Evolutionary conservation across 2,888 invertebrate genomes (phyloP).

Genomic region (Ectropis crepuscularia): DNA sequence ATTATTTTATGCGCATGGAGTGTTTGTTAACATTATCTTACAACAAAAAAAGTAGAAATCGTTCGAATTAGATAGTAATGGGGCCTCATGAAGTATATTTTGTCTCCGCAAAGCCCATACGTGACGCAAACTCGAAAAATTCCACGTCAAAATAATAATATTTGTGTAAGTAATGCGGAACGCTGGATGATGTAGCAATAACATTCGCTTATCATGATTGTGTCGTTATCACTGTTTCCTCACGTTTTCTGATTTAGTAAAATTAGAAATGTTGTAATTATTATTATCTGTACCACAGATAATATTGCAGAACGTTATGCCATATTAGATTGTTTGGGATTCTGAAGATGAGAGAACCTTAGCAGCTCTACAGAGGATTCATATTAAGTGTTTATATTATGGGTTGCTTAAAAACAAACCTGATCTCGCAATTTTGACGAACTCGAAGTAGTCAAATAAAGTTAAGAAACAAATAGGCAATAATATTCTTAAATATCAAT

Average conservation of each 20-base stretch:
- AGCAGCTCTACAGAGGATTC: no score
- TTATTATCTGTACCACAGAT: slow-evolving; percentile 1
- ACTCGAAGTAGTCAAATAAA: no score
- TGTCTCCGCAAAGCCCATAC: background rate
- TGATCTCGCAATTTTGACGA: no score
- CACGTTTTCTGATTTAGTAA: slow-evolving; percentile 20
- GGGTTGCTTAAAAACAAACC: no score
- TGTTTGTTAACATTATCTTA: no score
- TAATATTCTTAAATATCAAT: no score
- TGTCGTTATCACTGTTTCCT: slow-evolving; percentile 13
- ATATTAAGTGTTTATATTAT: background rate
- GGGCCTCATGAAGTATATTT: background rate
- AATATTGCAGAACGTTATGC: background rate
- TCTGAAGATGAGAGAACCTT: background rate
- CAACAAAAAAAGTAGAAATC: no score
- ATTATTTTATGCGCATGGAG: no score
- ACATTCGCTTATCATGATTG: slow-evolving; percentile 7
- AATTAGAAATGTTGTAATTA: slow-evolving; percentile 11
- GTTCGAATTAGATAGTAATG: no score
- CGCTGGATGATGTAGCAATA: slow-evolving; percentile 7
- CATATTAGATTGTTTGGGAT: background rate
- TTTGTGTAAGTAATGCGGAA: background rate
- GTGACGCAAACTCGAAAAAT: background rate
- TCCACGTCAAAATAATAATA: slow-evolving; percentile 5
- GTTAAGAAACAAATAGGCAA: no score